phyloP scores from a whole-genome alignment of 2,113 vertebrate genomes.

The Cynopterus brachyotis region DNA sequence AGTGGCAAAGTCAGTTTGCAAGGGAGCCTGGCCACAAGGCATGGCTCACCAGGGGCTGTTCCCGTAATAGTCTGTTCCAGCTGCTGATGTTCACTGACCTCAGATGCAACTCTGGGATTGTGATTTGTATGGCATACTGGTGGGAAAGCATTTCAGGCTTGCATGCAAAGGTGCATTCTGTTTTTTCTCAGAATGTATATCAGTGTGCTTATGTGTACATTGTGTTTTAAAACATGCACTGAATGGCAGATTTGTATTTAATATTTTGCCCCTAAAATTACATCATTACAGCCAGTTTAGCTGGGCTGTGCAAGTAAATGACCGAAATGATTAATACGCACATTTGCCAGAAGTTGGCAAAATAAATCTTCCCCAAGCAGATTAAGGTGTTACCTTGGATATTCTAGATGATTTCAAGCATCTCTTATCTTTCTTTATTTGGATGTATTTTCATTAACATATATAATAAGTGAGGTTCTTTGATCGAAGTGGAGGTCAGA shows the following conservation, averaged over 20 bases:
- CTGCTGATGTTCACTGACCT: neutral
- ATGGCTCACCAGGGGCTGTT: neutral
- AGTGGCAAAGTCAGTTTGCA: neutral
- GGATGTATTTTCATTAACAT: neutral
- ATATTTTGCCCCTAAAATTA: neutral
- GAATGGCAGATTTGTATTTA: neutral
- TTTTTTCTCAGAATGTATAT: neutral
- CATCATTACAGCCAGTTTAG: neutral
- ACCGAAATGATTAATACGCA: neutral
- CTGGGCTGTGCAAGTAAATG: neutral
- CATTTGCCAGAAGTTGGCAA: neutral
- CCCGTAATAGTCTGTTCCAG: fast-evolving
- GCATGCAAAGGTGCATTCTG: neutral
- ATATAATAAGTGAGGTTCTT: neutral
- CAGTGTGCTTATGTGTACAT: neutral
- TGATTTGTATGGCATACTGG: neutral
- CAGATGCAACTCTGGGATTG: neutral
- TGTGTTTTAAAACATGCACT: neutral
- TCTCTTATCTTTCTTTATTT: neutral
- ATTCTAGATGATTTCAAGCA: neutral
- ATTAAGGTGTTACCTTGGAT: neutral
- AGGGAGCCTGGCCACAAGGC: neutral
- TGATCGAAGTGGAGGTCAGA: neutral
- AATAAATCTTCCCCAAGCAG: neutral
- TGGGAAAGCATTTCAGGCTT: neutral